Conservation (phyloP, 2,797 vertebrate species). For the Fistularia commersonii region DNA sequence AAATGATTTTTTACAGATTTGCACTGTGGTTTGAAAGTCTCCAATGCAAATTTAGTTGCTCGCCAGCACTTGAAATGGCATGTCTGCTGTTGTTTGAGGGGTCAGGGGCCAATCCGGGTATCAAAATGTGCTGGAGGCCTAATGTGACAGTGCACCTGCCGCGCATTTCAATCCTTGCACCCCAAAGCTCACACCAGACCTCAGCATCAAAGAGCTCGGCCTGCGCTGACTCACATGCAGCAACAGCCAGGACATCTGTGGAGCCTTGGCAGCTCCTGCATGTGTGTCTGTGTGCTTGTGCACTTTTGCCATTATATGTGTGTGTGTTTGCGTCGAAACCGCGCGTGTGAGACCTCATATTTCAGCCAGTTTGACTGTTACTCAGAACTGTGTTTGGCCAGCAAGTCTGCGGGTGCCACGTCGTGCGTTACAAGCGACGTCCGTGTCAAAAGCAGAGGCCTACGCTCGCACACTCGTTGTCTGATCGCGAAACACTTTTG, state of each 20-base stretch:
- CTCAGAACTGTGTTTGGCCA: slow-evolving; percentile 49
- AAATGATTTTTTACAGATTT: neutral
- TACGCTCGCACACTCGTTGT: slow-evolving; percentile 25
- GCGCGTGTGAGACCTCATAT: slow-evolving; percentile 30
- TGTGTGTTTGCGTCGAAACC: slow-evolving; percentile 27
- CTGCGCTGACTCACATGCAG: slow-evolving; percentile 55
- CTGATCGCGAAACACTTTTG: slow-evolving; percentile 27
- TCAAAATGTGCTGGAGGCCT: slow-evolving; percentile 43
- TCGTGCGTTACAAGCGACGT: slow-evolving; percentile 39
- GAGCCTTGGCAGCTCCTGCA: slow-evolving; percentile 50
- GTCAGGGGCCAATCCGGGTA: slow-evolving; percentile 48
- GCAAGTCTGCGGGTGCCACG: slow-evolving; percentile 38
- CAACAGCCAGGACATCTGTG: slow-evolving; percentile 74
- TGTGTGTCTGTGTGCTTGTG: slow-evolving; percentile 10
- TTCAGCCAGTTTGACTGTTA: slow-evolving; percentile 34
- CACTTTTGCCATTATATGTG: slow-evolving; percentile 4
- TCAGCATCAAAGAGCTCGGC: slow-evolving; percentile 51
- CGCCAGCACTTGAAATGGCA: neutral
- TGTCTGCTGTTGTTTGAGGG: slow-evolving; percentile 41
- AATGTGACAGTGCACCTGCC: slow-evolving; percentile 60
- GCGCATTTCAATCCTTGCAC: slow-evolving; percentile 45
- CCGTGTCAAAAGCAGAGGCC: slow-evolving; percentile 39
- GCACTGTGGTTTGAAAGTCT: neutral
- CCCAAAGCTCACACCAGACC: slow-evolving; percentile 52
- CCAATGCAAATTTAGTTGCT: slow-evolving; percentile 2